These are phyloP conservation scores for Gymnocypris eckloni DNA, from an alignment of 2,797 vertebrate species.

Conservation along the genomic window DNA sequence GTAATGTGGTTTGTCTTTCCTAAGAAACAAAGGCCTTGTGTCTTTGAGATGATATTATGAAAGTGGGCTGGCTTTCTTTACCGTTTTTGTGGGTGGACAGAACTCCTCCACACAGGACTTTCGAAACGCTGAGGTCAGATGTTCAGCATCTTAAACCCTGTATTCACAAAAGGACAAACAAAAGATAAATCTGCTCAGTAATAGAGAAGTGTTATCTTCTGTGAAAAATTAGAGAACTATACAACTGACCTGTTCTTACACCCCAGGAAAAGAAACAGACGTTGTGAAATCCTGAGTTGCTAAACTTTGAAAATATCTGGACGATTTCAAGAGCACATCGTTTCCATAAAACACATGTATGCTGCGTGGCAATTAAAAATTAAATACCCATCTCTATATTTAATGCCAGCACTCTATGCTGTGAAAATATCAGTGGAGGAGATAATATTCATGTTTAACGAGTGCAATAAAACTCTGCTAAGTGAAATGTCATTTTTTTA, in stretches of 20 bases:
- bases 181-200: slow-evolving; percentile 40
- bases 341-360: neutral
- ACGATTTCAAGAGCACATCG: slow-evolving; percentile 19
- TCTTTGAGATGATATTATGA: slow-evolving; percentile 18
- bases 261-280: slow-evolving; percentile 22
- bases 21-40: slow-evolving; percentile 10
- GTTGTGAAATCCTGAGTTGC: slow-evolving; percentile 37
- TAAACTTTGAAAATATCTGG: slow-evolving; percentile 22
- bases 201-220: slow-evolving; percentile 35
- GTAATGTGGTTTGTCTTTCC: neutral
- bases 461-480: slow-evolving; percentile 6
- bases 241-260: slow-evolving; percentile 11
- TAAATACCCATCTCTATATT: neutral
- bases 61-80: neutral
- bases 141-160: neutral
- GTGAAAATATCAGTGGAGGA: slow-evolving; percentile 24
- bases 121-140: slow-evolving; percentile 20
- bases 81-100: slow-evolving; percentile 37
- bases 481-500: slow-evolving; percentile 36
- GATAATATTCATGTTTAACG: slow-evolving; percentile 4
- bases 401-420: neutral
- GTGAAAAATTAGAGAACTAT: slow-evolving; percentile 26
- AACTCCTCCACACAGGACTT: slow-evolving; percentile 39
- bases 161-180: slow-evolving; percentile 9
- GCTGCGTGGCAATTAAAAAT: neutral